phyloP scores from a whole-genome alignment of 2,797 vertebrate genomes.

The Characodon lateralis region DNA sequence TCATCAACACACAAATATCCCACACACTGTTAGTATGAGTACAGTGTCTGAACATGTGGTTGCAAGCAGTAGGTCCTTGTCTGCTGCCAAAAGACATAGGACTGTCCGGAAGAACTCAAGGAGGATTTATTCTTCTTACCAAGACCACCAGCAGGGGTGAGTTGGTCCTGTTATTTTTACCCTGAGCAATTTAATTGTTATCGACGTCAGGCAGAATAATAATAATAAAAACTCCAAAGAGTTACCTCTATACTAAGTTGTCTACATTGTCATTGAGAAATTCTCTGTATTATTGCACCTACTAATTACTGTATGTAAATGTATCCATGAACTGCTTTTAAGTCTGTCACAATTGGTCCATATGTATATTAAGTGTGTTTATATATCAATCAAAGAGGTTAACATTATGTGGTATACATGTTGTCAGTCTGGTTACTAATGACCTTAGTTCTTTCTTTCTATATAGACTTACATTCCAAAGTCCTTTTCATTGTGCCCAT shows the following conservation, averaged over 20 bases:
- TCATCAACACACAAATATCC: slow-evolving; percentile 4
- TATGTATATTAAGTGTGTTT: background rate
- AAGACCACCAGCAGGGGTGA: slow-evolving; percentile 85
- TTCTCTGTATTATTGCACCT: background rate
- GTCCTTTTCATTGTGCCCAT: background rate
- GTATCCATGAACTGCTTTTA: background rate
- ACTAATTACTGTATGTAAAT: background rate
- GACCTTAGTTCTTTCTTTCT: background rate
- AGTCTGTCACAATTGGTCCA: background rate
- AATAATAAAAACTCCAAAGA: background rate
- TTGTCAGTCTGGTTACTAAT: too few relatives aligned
- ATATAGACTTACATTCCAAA: background rate
- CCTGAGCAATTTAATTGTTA: background rate
- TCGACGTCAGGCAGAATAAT: background rate
- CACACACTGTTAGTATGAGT: slow-evolving; percentile 72
- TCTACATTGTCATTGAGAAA: background rate
- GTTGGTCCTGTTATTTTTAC: slow-evolving; percentile 24
- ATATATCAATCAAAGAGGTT: background rate
- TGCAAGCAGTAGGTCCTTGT: slow-evolving; percentile 69
- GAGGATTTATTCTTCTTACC: slow-evolving; percentile 84
- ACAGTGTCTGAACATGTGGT: slow-evolving; percentile 67
- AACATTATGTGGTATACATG: background rate
- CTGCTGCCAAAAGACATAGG: slow-evolving; percentile 81
- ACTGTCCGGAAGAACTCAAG: slow-evolving; percentile 83
- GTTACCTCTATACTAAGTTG: background rate